phyloP scores from a whole-genome alignment of 2,797 vertebrate species.

The Huso huso region DNA sequence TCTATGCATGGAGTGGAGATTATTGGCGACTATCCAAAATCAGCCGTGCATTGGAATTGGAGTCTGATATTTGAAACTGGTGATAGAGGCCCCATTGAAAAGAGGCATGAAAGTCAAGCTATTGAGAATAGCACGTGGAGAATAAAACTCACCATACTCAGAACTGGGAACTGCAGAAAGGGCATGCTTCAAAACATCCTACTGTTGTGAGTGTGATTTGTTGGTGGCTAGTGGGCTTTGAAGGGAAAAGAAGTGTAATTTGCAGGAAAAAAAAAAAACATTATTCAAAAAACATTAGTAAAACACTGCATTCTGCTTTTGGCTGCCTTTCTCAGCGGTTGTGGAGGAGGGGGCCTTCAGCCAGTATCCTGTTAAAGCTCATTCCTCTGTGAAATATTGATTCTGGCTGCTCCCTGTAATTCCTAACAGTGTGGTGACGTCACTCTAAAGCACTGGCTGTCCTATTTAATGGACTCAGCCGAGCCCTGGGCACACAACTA shows the following conservation, averaged over 20 bases:
- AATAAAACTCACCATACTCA: no score
- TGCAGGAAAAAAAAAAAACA: background rate
- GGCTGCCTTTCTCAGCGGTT: background rate
- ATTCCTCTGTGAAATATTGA: background rate
- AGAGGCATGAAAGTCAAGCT: no score
- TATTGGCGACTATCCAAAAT: no score
- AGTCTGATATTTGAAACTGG: no score
- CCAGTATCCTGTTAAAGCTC: background rate
- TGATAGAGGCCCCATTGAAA: no score
- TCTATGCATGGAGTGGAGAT: no score
- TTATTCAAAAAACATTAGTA: background rate
- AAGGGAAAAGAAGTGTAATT: background rate
- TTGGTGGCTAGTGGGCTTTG: background rate
- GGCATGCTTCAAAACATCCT: no score
- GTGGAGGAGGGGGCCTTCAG: background rate
- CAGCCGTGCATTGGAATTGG: no score
- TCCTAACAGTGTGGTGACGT: constrained; percentile 21
- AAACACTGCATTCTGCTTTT: background rate
- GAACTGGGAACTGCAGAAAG: no score
- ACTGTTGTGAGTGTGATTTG: no score
- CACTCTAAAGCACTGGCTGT: constrained; percentile 17
- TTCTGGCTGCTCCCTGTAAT: constrained; percentile 7
- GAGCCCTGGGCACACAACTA: background rate
- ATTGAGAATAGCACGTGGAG: no score
- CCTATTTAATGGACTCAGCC: constrained; percentile 18